Evolutionary conservation across 1,140 invertebrate genomes (phyloP), one percentile per base, ranked within the genome.

Genomic region (Bombus confusus): DNA sequence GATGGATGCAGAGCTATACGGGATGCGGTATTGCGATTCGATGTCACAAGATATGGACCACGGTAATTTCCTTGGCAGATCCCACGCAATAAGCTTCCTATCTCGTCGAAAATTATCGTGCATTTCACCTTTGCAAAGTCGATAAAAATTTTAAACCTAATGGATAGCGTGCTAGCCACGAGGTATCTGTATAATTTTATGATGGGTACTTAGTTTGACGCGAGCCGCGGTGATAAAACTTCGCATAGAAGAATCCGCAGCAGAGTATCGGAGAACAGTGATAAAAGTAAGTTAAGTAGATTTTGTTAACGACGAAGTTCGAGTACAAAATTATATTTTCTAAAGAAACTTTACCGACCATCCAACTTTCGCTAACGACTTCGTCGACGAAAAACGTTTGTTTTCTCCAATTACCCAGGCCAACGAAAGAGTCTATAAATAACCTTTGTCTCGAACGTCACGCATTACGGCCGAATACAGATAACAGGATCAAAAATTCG

Each of bases 1-100:
- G 64, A 89, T 86, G 62, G 64, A 80, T 86, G 39, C 39, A 39
- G 47, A 83, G 39, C 37, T 43, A 64, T 47, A 28, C 31, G 8
- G 4, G 28, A 43, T 69, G 22, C n/a, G 43, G 3, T 43, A 78
- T 59, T 59, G 41, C 59, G 2, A 25, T 9, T 39, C 41, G 62
- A 83, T 52, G 3, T 25, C 41, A 15, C 5, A 22, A n/a, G n/a
- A 66, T 34, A 82, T 28, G 43, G 25, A 47, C 43, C 18, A 22
- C 6, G 18, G 71, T 62, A 71, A 71, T 84, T 79, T 62, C 41
- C 64, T 79, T 83, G 28, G 22, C 39, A 31, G 25, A 71, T 69
- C 3, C 3, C 5, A 3, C 31, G 18, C n/a, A 8, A 83, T 43
- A 22, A 41, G 34, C 28, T 25, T 28, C 0, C 31, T 6, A 31